Evolutionary conservation across 2,797 vertebrate genomes (phyloP).

Genomic region (Hydrocynus forskahlii): DNA sequence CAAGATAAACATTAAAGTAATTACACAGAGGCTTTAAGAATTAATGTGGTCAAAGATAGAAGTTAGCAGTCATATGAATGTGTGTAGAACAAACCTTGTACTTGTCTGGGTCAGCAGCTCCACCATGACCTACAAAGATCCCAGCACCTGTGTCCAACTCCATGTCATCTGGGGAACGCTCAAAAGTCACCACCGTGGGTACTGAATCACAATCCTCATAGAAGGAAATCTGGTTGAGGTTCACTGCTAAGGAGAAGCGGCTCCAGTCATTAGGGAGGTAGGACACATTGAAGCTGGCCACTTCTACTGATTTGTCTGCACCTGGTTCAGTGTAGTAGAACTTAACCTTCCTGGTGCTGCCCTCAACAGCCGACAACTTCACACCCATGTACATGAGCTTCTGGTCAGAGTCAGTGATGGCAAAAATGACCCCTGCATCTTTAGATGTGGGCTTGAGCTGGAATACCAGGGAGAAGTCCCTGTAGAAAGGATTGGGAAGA

Average conservation of each 20-base stretch:
- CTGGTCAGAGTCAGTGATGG: conserved; percentile 82
- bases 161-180: conserved; percentile 83
- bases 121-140: conserved; percentile 91
- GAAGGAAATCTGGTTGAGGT: conserved; percentile 78
- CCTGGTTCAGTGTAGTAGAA: conserved; percentile 90
- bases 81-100: conserved; percentile 81
- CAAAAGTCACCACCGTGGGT: conserved; percentile 73
- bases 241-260: conserved; percentile 83
- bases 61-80: not conserved
- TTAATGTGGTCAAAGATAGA: too few species aligned
- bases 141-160: conserved; percentile 80
- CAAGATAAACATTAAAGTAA: too few species aligned
- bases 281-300: conserved; percentile 82
- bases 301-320: conserved; percentile 69
- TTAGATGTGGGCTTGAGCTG: conserved; percentile 78
- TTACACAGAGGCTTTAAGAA: too few species aligned
- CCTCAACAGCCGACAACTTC: conserved; percentile 79
- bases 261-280: conserved; percentile 81
- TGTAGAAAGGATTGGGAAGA: conserved; percentile 84
- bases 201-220: conserved; percentile 82
- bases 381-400: conserved; percentile 82
- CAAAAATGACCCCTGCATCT: conserved; percentile 81
- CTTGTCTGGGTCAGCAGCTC: conserved; percentile 82
- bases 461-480: conserved; percentile 89
- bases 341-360: conserved; percentile 77